Percentiles rank a stretch among this genome's conserved stretches.
These are phyloP conservation scores for Rhinoderma darwinii DNA, from an alignment of 2,113 vertebrate species.

Conservation along the genomic window DNA sequence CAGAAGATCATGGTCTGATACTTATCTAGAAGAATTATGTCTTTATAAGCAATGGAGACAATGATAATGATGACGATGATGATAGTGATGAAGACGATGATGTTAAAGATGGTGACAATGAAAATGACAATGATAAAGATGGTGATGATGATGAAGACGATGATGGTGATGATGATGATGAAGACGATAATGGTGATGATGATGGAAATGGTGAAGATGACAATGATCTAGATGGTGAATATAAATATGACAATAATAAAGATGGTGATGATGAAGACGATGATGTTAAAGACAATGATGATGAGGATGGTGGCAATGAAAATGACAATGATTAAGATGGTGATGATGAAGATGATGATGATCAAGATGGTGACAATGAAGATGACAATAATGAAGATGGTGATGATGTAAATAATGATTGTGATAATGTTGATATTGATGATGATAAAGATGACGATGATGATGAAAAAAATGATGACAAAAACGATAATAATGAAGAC, in stretches of 20 bases:
- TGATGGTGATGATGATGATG: background rate
- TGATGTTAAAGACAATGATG: background rate
- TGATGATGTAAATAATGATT: background rate
- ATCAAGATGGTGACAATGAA: background rate
- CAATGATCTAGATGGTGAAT: background rate
- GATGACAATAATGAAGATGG: background rate
- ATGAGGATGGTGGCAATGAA: background rate
- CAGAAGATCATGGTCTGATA: too few relatives aligned
- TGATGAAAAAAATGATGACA: background rate
- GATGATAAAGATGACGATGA: background rate
- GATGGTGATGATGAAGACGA: background rate
- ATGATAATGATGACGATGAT: background rate
- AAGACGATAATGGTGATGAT: background rate
- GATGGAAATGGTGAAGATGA: background rate
- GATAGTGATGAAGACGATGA: background rate
- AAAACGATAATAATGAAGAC: background rate
- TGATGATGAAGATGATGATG: background rate
- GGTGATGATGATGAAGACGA: background rate
- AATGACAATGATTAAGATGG: background rate
- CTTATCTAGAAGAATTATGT: too few relatives aligned
- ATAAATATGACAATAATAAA: background rate
- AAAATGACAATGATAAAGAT: background rate
- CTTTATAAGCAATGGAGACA: too few relatives aligned
- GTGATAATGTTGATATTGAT: background rate
- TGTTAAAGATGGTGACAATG: background rate